Conservation (phyloP, 35 echinoderm and acorn worm genomes). For the Diadema setosum region DNA sequence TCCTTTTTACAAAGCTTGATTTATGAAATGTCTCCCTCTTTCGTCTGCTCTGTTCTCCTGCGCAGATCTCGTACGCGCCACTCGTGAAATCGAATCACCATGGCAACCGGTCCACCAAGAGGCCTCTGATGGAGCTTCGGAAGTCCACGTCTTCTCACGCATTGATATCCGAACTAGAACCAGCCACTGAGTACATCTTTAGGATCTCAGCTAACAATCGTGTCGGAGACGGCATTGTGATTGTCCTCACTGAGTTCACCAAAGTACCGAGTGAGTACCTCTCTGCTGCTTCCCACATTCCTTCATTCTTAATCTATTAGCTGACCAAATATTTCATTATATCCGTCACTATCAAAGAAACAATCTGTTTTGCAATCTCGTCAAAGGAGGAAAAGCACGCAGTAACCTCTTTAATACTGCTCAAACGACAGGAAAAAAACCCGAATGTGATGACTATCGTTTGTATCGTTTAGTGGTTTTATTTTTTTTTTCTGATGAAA, state of each 20-base stretch:
- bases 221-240: not conserved
- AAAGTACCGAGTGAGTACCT: not conserved
- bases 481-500: no score
- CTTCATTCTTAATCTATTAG: no score
- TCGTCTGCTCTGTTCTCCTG: not conserved
- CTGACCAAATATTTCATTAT: no score
- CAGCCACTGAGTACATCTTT: conserved; percentile 5
- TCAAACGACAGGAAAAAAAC: no score
- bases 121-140: not conserved
- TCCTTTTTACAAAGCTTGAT: not conserved
- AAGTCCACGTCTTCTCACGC: not conserved
- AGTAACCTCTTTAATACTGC: no score
- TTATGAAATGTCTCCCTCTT: not conserved
- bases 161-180: not conserved
- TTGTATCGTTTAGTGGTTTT: no score
- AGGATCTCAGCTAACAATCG: conserved; percentile 3
- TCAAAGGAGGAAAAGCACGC: no score
- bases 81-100: not conserved
- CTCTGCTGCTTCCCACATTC: no score
- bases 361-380: no score
- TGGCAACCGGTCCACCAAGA: not conserved
- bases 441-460: no score
- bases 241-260: not conserved
- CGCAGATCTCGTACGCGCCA: not conserved
- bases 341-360: no score